Evolutionary conservation across 2,797 vertebrate genomes (phyloP).

Genomic region (Phataginus tetradactyla): DNA sequence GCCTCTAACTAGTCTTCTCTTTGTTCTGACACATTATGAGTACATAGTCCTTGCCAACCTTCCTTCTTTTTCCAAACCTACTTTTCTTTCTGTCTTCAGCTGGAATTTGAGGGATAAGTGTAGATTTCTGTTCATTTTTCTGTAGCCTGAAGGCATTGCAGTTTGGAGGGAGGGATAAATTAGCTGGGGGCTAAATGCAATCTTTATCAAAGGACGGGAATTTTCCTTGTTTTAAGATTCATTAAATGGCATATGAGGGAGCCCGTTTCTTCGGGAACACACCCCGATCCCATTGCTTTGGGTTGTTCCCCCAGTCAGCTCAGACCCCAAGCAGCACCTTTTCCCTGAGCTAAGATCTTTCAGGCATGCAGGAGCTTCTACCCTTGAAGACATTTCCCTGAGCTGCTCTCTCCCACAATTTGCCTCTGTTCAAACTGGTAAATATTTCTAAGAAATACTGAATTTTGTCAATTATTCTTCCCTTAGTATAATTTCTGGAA

Average conservation of each 20-base stretch:
- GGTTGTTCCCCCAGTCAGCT: neutral
- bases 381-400: neutral
- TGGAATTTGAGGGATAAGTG: neutral
- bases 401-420: neutral
- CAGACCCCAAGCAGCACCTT: neutral
- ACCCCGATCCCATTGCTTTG: neutral
- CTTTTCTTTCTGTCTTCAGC: neutral
- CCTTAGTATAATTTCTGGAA: neutral
- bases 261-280: neutral
- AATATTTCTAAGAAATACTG: neutral
- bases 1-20: neutral
- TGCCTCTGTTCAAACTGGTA: neutral
- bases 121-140: neutral
- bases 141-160: neutral
- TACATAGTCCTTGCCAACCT: neutral
- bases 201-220: neutral
- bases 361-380: neutral
- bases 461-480: neutral
- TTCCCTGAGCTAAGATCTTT: neutral
- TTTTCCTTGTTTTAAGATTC: neutral
- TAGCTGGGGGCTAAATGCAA: neutral
- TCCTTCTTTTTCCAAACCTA: neutral
- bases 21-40: neutral
- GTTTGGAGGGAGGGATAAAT: neutral
- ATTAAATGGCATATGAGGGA: neutral